Percentiles rank a stretch among this genome's conserved stretches.
These are phyloP conservation scores for Daubentonia madagascariensis DNA, from an alignment of 2,113 vertebrate species.

Conservation along the genomic window DNA sequence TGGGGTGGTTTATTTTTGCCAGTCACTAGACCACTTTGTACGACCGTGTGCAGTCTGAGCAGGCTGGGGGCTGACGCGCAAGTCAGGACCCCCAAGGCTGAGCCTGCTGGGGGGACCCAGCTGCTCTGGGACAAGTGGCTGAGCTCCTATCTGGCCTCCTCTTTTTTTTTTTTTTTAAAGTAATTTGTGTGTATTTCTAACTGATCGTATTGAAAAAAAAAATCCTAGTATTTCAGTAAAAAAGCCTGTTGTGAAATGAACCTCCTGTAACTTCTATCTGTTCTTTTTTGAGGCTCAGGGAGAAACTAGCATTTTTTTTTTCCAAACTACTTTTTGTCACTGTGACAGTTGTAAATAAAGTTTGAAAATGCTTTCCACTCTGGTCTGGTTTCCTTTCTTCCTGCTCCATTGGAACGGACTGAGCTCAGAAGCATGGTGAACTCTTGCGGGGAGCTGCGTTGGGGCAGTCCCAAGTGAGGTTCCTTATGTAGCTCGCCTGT, in stretches of 20 bases:
- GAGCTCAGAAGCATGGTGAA: background rate
- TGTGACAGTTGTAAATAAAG: conserved; percentile 93
- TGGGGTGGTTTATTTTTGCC: conserved; percentile 67
- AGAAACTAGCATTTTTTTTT: conserved; percentile 90
- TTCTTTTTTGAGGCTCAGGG: conserved; percentile 91
- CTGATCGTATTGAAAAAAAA: conserved; percentile 82
- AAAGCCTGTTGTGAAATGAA: conserved; percentile 87
- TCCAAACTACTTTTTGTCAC: conserved; percentile 90
- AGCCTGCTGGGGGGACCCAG: conserved; percentile 50
- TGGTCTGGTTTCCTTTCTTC: conserved; percentile 48
- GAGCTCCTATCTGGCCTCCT: conserved; percentile 71
- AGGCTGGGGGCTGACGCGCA: conserved; percentile 33
- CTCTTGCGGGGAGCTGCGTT: rapidly evolving
- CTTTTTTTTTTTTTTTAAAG: conserved; percentile 73
- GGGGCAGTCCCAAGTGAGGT: background rate
- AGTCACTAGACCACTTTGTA: conserved; percentile 72
- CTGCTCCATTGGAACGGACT: background rate
- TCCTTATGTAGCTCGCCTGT: rapidly evolving
- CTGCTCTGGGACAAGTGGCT: conserved; percentile 57
- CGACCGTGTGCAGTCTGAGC: conserved; percentile 71
- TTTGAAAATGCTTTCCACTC: conserved; percentile 91
- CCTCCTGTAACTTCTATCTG: conserved; percentile 89
- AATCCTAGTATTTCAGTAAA: conserved; percentile 86
- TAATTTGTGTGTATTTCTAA: conserved; percentile 88
- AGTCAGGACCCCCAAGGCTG: background rate